These are phyloP conservation scores for Mus spicilegus DNA, from an alignment of 2,113 vertebrate species.

Conservation along the genomic window DNA sequence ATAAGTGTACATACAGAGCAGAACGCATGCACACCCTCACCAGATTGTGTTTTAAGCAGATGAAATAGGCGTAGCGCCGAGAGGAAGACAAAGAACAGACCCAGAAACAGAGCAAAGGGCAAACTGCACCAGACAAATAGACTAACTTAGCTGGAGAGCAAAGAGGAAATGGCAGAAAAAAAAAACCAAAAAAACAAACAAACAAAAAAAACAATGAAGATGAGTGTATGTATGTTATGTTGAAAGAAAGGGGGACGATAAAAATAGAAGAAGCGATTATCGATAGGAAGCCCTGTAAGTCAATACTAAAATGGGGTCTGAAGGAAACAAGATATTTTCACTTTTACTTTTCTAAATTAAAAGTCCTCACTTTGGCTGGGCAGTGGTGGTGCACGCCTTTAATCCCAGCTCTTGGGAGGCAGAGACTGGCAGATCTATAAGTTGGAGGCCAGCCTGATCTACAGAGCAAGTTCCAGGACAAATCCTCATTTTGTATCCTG, in stretches of 20 bases:
- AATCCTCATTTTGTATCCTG: not conserved
- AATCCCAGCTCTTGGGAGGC: too few relatives aligned
- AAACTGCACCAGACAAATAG: not conserved
- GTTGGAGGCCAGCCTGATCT: too few relatives aligned
- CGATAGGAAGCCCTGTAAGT: not conserved
- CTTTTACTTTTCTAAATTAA: not conserved
- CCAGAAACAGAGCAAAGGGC: not conserved
- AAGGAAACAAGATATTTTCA: slow-evolving; percentile 40
- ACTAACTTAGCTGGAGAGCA: not conserved
- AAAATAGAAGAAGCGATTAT: not conserved
- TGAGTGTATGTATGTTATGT: not conserved
- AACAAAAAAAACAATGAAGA: not conserved
- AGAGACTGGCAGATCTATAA: too few relatives aligned
- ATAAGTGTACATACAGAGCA: not conserved
- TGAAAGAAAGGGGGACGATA: not conserved
- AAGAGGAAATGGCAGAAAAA: not conserved
- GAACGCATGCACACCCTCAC: not conserved
- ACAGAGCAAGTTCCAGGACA: not conserved
- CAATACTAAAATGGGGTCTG: not conserved
- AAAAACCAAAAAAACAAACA: not conserved
- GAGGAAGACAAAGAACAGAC: not conserved
- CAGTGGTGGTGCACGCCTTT: too few relatives aligned
- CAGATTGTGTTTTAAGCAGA: not conserved
- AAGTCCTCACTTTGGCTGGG: not conserved
- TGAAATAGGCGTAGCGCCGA: not conserved